Base-by-base conservation (phyloP, 2,113 vertebrate species). In the Trematomus loennbergii region DNA sequence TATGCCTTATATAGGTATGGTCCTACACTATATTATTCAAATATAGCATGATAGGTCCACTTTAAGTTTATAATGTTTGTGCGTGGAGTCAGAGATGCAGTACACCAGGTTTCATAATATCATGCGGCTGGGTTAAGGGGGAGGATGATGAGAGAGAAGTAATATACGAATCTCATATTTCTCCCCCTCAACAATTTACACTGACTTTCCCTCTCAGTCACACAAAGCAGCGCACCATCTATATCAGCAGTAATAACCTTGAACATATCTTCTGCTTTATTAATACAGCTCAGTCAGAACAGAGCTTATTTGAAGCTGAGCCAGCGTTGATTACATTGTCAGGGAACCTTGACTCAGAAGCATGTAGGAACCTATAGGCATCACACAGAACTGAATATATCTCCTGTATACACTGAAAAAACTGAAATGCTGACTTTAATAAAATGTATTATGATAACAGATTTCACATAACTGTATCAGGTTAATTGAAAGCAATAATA, bases 171-270 rank as follows among this genome's bases (percentile, higher is more conserved):
- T 81, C 70, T 72, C 72, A 83, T 74, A 72, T 87, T 68, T 82
- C 73, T 79, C 52, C 76, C 68, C 69, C 48, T 57, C 55, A 75
- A 58, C 60, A 79, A 78, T 72, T 84, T 84, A 81, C 59, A 82
- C 20, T 75, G 79, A 82, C 75, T 88, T 71, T 83, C 18, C n/a
- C 72, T 74, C 72, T 65, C 68, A 71, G 76, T 63, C 73, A 46
- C 12, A 76, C 76, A 82, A 84, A 78, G 62, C 67, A 61, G 36
- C 3, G 29, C 25, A 7, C 43, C 18, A 16, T 83, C 72, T 79
- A 71, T 78, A 91, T 92, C 73, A 88, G 81, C 80, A 87, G 86
- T 88, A 92, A 93, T 93, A 93, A 94, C 92, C 92, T 94, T 93
- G 93, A 93, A 90, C 88, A 87, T 74, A 90, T 88, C 86, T 89